Conservation (phyloP, 1,140 invertebrate species). For the Argopecten irradians region DNA sequence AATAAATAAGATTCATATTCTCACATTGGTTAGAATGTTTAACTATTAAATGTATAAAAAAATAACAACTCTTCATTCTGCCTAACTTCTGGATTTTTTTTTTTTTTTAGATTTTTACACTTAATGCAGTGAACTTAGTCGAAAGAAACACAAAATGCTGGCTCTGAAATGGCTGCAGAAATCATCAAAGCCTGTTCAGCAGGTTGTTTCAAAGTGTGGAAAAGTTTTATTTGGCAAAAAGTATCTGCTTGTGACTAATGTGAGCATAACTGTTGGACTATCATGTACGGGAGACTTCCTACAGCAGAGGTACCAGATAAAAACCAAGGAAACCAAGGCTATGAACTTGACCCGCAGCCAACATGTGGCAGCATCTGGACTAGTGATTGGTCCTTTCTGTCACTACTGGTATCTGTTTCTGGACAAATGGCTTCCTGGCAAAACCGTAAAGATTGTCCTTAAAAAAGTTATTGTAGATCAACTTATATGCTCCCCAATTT, state of each 20-base stretch:
- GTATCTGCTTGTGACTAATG: slow-evolving; percentile 89
- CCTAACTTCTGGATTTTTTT: too few relatives aligned
- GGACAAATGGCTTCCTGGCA: slow-evolving; percentile 84
- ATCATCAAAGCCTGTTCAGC: not conserved
- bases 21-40: too few relatives aligned
- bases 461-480: slow-evolving; percentile 94
- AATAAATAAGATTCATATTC: too few relatives aligned
- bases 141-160: not conserved
- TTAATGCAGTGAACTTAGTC: not conserved
- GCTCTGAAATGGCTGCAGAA: not conserved
- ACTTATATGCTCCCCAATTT: slow-evolving; percentile 89
- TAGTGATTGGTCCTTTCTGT: slow-evolving; percentile 87
- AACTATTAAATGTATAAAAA: too few relatives aligned
- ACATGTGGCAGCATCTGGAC: slow-evolving; percentile 85
- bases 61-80: not conserved
- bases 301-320: slow-evolving; percentile 88
- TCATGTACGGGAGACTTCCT: slow-evolving; percentile 88
- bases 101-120: not conserved
- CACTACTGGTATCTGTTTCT: slow-evolving; percentile 90
- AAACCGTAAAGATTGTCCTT: slow-evolving; percentile 83
- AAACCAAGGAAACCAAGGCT: slow-evolving; percentile 77
- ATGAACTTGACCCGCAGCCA: slow-evolving; percentile 82
- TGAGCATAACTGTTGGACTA: slow-evolving; percentile 86
- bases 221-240: slow-evolving; percentile 55
- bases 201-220: not conserved